These are phyloP conservation scores for Bergia puertoricense DNA, from an alignment of 92 coral and sea anemone genomes.

Conservation along the genomic window DNA sequence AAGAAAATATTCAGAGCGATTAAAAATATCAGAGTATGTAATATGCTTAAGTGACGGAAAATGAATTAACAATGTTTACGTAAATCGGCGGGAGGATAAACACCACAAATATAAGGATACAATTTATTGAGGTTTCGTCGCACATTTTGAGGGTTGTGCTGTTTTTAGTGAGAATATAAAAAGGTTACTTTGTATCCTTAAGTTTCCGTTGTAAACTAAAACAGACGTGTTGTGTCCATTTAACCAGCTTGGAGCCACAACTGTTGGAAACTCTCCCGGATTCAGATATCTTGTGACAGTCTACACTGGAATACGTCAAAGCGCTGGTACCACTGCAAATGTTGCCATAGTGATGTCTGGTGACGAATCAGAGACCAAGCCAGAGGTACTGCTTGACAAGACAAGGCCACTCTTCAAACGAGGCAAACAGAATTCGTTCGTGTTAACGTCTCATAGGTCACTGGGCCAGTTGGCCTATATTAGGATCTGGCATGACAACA, in stretches of 20 bases:
- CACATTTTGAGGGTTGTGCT: background rate
- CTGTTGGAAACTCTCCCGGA: constrained; percentile 65
- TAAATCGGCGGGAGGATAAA: no score
- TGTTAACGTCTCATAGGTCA: constrained; percentile 57
- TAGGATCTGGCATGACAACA: constrained; percentile 93
- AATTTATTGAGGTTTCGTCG: no score
- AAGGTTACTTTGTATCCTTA: no score
- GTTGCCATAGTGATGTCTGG: constrained; percentile 84
- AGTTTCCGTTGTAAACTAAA: background rate
- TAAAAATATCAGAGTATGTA: no score
- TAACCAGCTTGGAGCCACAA: constrained; percentile 85
- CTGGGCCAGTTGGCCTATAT: constrained; percentile 77
- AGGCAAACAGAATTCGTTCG: constrained; percentile 83
- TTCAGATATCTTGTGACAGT: constrained; percentile 72
- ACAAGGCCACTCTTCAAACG: constrained; percentile 87
- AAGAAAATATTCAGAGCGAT: no score
- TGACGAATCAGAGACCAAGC: constrained; percentile 80
- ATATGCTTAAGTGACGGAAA: no score
- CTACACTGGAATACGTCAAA: constrained; percentile 83
- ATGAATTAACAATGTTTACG: no score
- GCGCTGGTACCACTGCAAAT: constrained; percentile 93
- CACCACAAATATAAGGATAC: no score
- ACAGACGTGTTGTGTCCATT: background rate
- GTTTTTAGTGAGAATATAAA: background rate
- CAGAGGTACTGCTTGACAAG: constrained; percentile 69